Base-by-base conservation (phyloP, 2,888 invertebrate genomes). In the Metopia argyrocephala region DNA sequence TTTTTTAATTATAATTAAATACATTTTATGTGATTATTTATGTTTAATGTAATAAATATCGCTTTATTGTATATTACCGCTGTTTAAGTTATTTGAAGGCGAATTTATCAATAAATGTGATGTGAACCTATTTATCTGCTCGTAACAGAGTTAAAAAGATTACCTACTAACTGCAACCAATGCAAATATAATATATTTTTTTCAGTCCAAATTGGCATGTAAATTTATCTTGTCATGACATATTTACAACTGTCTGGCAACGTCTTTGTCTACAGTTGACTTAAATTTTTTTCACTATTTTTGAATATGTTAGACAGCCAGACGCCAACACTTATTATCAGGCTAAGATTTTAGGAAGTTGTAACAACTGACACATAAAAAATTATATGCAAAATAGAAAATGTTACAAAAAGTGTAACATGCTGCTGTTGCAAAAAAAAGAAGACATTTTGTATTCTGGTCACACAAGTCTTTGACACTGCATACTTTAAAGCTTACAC, bases 271-370 rank as follows among this genome's bases (percentile, higher is more conserved):
- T 20, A 27, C 50, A 2, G 38, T 38, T 15, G 38, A 12, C 38
- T 31, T 18, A 31, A 52, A 28, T 31, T 28, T 23, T 21, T 21
- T 21, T 20, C 28, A n/a, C 15, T 28, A 31, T 57, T 56, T 28
- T 46, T 38, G 15, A 57, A 69, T 50, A 64, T 59, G 62, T 59
- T 23, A 76, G 80, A 76, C 71, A 76, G 62, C 68, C 4, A 76
- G 80, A 80, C 80, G 80, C 80, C 80, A 80, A 68, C 76, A 68
- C 62, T 62, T 68, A 57, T 73, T 76, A 68, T 62, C 27, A 57
- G 71, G 68, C 68, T 68, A 76, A 68, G 57, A 68, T 76, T 68
- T 52, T 50, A 50, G 50, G 66, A 25, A 62, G 45, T 68, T 56
- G 57, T 50, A 69, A 28, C 61, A 31, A 74, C 54, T 50, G 38